phyloP scores from a whole-genome alignment of 2,113 vertebrate genomes.

The Pyrgilauda ruficollis region DNA sequence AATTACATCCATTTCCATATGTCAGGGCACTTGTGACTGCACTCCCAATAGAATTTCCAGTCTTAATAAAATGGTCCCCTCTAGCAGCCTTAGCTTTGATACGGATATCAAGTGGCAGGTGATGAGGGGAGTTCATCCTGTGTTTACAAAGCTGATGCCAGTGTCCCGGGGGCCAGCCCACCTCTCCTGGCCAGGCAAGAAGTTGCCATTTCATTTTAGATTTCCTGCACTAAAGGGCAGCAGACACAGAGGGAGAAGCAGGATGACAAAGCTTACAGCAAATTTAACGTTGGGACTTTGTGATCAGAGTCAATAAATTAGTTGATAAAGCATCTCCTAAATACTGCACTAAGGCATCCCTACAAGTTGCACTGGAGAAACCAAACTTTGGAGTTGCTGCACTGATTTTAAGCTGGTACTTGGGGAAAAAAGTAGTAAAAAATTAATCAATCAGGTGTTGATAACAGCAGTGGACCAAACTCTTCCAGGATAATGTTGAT shows the following conservation, averaged over 20 bases:
- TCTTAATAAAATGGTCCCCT: constrained; percentile 34
- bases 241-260: not conserved
- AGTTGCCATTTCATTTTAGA: not conserved
- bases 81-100: constrained; percentile 20
- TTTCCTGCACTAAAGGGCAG: not conserved
- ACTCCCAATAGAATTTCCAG: constrained; percentile 30
- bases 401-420: not conserved
- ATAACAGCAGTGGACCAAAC: not conserved
- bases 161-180: not conserved
- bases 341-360: not conserved
- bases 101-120: constrained; percentile 49
- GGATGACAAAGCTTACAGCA: not conserved
- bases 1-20: constrained; percentile 45
- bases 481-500: not conserved
- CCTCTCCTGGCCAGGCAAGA: not conserved
- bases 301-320: not conserved
- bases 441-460: not conserved
- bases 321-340: not conserved
- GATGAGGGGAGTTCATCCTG: constrained; percentile 45
- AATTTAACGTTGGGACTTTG: not conserved
- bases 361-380: not conserved
- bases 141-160: constrained; percentile 49
- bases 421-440: not conserved
- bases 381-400: not conserved
- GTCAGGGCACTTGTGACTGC: constrained; percentile 42